phyloP scores from a whole-genome alignment of 2,113 vertebrate genomes.

The Oceanites oceanicus region DNA sequence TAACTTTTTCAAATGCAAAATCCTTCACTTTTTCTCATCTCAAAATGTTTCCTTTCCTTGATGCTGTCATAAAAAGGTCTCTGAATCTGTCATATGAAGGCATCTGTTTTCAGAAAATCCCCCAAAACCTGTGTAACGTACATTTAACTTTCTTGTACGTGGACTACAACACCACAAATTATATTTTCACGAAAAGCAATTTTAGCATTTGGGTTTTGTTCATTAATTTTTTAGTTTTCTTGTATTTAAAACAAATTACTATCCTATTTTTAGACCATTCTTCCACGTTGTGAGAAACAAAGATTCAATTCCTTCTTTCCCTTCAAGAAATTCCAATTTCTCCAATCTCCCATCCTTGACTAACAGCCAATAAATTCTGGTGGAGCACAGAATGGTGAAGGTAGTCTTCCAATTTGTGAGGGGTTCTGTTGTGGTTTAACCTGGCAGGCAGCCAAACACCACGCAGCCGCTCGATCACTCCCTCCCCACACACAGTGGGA shows the following conservation, averaged over 20 bases:
- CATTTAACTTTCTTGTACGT: background rate
- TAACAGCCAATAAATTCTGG: background rate
- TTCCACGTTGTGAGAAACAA: background rate
- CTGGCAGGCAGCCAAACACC: too few relatives aligned
- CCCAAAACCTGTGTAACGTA: background rate
- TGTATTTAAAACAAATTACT: background rate
- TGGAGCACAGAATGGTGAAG: background rate
- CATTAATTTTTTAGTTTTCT: background rate
- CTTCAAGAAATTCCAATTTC: background rate
- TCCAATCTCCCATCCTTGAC: background rate
- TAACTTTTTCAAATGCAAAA: background rate
- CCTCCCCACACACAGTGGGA: too few relatives aligned
- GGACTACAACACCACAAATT: background rate
- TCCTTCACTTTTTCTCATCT: background rate
- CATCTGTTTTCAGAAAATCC: background rate
- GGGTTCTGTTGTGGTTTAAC: background rate
- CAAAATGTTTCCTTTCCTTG: background rate
- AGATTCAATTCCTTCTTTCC: background rate
- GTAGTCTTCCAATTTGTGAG: background rate
- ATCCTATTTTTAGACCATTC: background rate
- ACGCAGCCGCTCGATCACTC: too few relatives aligned
- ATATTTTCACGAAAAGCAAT: background rate
- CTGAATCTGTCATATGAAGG: background rate
- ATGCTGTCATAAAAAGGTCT: background rate
- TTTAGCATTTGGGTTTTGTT: background rate